Percentiles rank a stretch among this genome's conserved stretches.
These are phyloP conservation scores for Araneus ventricosus DNA, from an alignment of 1,140 invertebrate genomes.

Conservation along the genomic window DNA sequence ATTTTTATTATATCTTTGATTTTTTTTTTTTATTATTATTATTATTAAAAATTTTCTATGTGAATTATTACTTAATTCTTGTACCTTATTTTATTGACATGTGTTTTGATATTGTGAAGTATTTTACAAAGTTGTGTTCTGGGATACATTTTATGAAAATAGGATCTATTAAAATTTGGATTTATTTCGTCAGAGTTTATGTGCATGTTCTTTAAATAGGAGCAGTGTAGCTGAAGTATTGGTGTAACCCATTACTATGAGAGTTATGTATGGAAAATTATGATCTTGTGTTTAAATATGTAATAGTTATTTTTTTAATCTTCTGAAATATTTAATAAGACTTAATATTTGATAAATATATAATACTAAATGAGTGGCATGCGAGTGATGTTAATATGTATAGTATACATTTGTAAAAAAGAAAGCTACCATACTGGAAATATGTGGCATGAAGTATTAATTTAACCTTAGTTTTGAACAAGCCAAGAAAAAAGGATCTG, in stretches of 20 bases:
- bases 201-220: neutral
- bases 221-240: neutral
- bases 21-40: constrained; percentile 1
- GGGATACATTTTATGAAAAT: neutral
- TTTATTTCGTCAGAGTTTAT: neutral
- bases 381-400: too few relatives aligned
- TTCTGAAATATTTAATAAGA: neutral
- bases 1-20: neutral
- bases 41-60: neutral
- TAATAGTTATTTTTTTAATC: constrained; percentile 20
- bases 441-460: neutral
- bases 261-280: neutral
- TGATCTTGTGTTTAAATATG: neutral
- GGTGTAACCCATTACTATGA: neutral
- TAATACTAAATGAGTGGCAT: neutral
- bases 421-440: neutral
- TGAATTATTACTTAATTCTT: neutral
- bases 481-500: neutral
- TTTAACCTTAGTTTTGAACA: neutral
- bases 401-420: neutral
- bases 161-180: neutral
- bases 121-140: constrained; percentile 3
- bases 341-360: neutral
- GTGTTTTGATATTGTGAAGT: neutral
- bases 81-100: neutral